phyloP scores from a whole-genome alignment of 1,140 invertebrate genomes.

The Pseudomyrmex flavicornis region DNA sequence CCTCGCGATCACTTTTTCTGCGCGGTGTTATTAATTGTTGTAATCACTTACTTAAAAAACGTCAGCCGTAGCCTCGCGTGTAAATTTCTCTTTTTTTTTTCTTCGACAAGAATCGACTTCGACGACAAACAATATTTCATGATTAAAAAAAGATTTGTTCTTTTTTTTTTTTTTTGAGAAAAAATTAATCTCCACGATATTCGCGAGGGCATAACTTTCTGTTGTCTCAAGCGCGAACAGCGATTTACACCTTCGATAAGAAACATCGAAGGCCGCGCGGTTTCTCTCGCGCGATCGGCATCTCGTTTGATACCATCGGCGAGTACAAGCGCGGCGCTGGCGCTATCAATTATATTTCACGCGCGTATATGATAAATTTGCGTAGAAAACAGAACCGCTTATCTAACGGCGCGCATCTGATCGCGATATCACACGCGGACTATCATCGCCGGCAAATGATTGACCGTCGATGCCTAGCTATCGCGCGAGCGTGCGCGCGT shows the following conservation, averaged over 20 bases:
- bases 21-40: conserved; percentile 3
- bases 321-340: neutral
- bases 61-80: neutral
- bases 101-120: no score
- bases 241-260: conserved; percentile 29
- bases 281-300: conserved; percentile 38
- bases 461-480: neutral
- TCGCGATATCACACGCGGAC: conserved; percentile 48
- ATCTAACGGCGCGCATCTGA: conserved; percentile 8
- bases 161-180: neutral
- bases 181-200: neutral
- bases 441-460: conserved; percentile 59
- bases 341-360: conserved; percentile 53
- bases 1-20: neutral
- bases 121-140: no score
- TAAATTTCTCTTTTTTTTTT: neutral
- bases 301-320: conserved; percentile 52
- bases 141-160: no score
- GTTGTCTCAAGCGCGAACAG: neutral
- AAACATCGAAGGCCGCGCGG: conserved; percentile 15
- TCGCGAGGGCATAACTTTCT: neutral
- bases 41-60: neutral
- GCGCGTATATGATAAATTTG: conserved; percentile 55
- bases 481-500: neutral
- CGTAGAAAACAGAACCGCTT: conserved; percentile 56